Conservation (phyloP, 2,797 vertebrate genomes). For the Mionectes olivaceus region DNA sequence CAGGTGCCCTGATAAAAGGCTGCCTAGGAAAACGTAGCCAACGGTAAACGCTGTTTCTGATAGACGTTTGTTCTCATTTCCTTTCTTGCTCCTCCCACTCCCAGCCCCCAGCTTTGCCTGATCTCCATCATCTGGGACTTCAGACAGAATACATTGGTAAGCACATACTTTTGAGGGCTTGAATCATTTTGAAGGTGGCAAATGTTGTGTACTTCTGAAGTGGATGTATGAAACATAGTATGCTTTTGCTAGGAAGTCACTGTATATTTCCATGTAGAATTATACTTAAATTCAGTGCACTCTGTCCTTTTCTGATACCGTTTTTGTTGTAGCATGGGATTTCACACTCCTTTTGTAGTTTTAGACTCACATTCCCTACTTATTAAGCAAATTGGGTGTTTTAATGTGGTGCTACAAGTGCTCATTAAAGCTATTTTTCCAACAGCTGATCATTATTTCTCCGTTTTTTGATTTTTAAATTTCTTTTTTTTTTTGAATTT, state of each 20-base stretch:
- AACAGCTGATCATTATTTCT: slow-evolving; percentile 69
- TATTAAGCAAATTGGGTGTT: slow-evolving; percentile 66
- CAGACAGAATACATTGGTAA: neutral
- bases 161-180: neutral
- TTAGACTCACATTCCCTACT: slow-evolving; percentile 51
- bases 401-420: slow-evolving; percentile 60
- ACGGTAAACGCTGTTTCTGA: neutral
- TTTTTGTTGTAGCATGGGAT: slow-evolving; percentile 21
- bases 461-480: neutral
- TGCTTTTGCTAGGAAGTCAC: neutral
- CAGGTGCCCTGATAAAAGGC: neutral
- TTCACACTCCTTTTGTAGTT: slow-evolving; percentile 51
- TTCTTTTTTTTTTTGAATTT: neutral
- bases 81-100: neutral
- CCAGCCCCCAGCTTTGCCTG: neutral
- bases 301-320: neutral
- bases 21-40: neutral
- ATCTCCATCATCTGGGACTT: neutral
- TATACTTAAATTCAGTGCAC: neutral
- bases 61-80: neutral
- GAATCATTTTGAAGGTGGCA: neutral
- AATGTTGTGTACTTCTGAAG: neutral
- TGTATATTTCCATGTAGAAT: neutral
- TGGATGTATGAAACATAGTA: neutral
- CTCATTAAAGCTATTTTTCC: slow-evolving; percentile 69